These are phyloP conservation scores for Rhipidura dahli DNA, from an alignment of 2,113 vertebrate genomes.

Conservation along the genomic window DNA sequence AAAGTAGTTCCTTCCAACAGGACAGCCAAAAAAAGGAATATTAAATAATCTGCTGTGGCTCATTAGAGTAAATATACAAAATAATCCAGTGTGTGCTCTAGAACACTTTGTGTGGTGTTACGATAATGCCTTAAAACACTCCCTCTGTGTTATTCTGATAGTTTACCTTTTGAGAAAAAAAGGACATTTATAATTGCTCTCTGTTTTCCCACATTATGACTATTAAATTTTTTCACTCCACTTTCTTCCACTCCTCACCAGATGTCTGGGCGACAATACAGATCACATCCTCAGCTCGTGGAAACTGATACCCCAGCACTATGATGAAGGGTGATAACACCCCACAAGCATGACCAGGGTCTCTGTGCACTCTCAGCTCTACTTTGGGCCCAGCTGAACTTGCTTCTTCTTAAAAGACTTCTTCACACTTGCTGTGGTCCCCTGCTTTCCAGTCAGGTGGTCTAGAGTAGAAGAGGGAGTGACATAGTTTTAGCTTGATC, in stretches of 20 bases:
- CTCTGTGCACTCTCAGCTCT: not conserved
- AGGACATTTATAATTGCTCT: not conserved
- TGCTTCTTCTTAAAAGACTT: not conserved
- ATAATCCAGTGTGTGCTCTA: not conserved
- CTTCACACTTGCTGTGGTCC: not conserved
- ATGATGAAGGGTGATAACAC: not conserved
- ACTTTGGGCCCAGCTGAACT: not conserved
- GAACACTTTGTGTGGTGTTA: not conserved
- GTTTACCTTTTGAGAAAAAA: not conserved
- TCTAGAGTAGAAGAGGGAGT: not conserved
- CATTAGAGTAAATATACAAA: not conserved
- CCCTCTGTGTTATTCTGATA: not conserved
- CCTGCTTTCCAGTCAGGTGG: not conserved
- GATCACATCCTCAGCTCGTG: not conserved
- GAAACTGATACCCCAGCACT: not conserved
- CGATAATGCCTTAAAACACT: not conserved
- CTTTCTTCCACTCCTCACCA: not conserved
- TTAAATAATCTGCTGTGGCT: not conserved
- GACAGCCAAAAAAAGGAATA: not conserved
- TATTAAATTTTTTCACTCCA: not conserved
- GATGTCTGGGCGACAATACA: not conserved
- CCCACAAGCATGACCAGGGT: accelerated
- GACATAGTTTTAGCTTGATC: not conserved
- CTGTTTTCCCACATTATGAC: not conserved
- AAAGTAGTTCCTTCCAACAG: not conserved